Base-by-base conservation (phyloP, 2,888 invertebrate species). In the Diloba caeruleocephala region DNA sequence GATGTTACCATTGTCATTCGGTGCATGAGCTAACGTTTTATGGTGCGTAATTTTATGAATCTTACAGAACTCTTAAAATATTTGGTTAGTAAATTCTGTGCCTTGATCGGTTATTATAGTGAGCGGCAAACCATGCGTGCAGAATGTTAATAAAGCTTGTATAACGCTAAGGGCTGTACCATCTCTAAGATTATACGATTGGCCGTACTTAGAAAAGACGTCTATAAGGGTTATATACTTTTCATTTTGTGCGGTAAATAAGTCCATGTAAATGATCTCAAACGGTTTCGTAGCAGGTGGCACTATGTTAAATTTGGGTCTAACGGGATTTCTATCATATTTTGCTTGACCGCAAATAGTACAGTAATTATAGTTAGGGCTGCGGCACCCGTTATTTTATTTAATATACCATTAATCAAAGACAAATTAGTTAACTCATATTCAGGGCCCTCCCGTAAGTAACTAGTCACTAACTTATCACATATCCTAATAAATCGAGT, bases 1-100 rank as follows among this genome's bases (percentile, higher is more conserved):
- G 5, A 63, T 14, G 7, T 31, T 58, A 2, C 58, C 59, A 14
- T 70, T 70, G 6, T 63, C 65, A 13, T 69, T 69, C 0, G 62
- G 69, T 0, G 58, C 3, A 25, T 65, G 46, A 6, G 66, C 29
- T n/a, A 23, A 14, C 1, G 10, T 44, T n/a, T 25, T 59, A 41
- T 70, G 61, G 29, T 64, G 64, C 1, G 29, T 15, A 0, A 69
- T 56, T 17, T 65, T 65, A 39, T 69, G 63, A 10, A 10, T 1
- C 1, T 10, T n/a, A 2, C 1, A 10, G n/a, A 26, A 26, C n/a
- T 26, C 26, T 3, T n/a, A 26, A 10, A 26, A 26, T 1, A 26
- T 2, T 14, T 31, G 31, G 14, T 31, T 31, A 14, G 14, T 31
- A 14, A 31, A 31, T 15, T 31, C 31, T 0, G 31, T 8, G 3